Evolutionary conservation across 1,140 invertebrate species (phyloP).

Genomic region (Condylostylus longicornis): DNA sequence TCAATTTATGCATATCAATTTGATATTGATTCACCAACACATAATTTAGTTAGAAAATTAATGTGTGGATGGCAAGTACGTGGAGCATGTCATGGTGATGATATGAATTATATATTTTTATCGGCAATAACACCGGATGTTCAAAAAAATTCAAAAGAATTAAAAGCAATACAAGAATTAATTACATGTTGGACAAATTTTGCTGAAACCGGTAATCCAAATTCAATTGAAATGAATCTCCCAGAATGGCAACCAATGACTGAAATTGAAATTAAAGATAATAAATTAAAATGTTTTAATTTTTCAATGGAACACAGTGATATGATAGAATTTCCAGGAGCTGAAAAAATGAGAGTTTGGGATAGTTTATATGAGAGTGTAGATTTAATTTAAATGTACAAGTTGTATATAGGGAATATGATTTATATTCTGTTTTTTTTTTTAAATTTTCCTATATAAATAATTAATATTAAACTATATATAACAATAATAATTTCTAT

Average conservation of each 20-base stretch:
- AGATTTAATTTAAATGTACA: too few relatives aligned
- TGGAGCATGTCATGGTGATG: slow-evolving; percentile 46
- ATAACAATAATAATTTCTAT: too few relatives aligned
- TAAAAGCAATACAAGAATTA: slow-evolving; percentile 31
- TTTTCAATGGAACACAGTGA: slow-evolving; percentile 26
- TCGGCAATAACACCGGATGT: slow-evolving; percentile 30
- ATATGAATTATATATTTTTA: slow-evolving; percentile 46
- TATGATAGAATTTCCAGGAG: slow-evolving; percentile 27
- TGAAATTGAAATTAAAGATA: slow-evolving; percentile 18
- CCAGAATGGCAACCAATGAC: slow-evolving; percentile 19
- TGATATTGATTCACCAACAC: slow-evolving; percentile 26
- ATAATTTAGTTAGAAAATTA: slow-evolving; percentile 24
- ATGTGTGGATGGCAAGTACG: slow-evolving; percentile 22
- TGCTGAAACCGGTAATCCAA: slow-evolving; percentile 29
- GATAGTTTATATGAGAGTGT: slow-evolving; percentile 27
- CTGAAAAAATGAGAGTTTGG: slow-evolving; percentile 32
- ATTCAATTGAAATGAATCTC: slow-evolving; percentile 11
- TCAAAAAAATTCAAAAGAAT: slow-evolving; percentile 19
- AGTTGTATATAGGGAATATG: too few relatives aligned
- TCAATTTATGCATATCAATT: slow-evolving; percentile 35
- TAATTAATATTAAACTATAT: too few relatives aligned
- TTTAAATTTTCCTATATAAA: too few relatives aligned
- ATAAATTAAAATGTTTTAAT: slow-evolving; percentile 28
- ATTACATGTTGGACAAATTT: slow-evolving; percentile 35
- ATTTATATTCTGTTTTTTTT: too few relatives aligned